Percentiles rank a stretch among this genome's conserved stretches.
Evolutionary conservation across 2,797 vertebrate genomes (phyloP).

Genomic region (Adelosebastes latens): DNA sequence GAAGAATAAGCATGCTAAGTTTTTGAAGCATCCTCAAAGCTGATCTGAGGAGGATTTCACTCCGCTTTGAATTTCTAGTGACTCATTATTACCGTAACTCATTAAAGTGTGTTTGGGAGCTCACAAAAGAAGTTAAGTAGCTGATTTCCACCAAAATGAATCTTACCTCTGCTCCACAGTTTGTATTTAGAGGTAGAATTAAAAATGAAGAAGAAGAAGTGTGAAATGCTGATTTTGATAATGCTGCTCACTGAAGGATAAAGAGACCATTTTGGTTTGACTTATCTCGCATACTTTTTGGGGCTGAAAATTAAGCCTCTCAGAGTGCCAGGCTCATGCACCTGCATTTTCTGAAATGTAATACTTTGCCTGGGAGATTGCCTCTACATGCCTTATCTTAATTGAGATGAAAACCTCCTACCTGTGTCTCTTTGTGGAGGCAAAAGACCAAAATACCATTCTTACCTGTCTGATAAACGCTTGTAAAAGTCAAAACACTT

Average conservation of each 20-base stretch:
- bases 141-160: slow-evolving; percentile 37
- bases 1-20: background rate
- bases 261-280: slow-evolving; percentile 45
- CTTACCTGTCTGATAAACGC: slow-evolving; percentile 66
- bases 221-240: slow-evolving; percentile 55
- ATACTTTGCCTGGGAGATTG: slow-evolving; percentile 22
- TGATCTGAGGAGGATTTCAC: slow-evolving; percentile 34
- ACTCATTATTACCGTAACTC: slow-evolving; percentile 6
- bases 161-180: slow-evolving; percentile 53
- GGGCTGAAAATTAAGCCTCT: slow-evolving; percentile 49
- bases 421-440: background rate
- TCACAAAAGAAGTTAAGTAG: slow-evolving; percentile 45
- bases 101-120: slow-evolving; percentile 34
- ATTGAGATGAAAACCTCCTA: slow-evolving; percentile 23
- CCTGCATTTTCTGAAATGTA: slow-evolving; percentile 45
- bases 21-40: slow-evolving; percentile 20
- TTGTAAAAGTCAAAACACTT: slow-evolving; percentile 13
- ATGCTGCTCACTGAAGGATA: slow-evolving; percentile 40
- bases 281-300: slow-evolving; percentile 31
- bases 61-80: slow-evolving; percentile 39
- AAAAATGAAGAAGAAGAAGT: slow-evolving; percentile 22
- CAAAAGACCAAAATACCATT: slow-evolving; percentile 8
- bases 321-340: slow-evolving; percentile 11
- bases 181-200: slow-evolving; percentile 52
- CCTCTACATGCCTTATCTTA: slow-evolving; percentile 3